Percentiles rank a stretch among this genome's conserved stretches.
phyloP scores from a whole-genome alignment of 2,888 invertebrate genomes.

The Dryobotodes eremita region DNA sequence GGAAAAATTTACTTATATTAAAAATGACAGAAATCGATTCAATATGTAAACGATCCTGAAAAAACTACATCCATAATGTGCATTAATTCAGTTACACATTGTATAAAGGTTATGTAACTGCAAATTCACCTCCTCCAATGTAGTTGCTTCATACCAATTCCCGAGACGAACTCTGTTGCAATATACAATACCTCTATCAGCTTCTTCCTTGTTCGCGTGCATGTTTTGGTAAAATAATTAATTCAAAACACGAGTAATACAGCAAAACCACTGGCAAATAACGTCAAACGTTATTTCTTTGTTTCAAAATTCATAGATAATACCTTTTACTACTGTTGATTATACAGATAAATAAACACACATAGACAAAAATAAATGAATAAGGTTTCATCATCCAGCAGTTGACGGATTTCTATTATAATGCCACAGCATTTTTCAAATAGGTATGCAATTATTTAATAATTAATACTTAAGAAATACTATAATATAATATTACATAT shows the following conservation, averaged over 20 bases:
- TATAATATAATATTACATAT: background rate
- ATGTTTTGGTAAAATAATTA: conserved; percentile 62
- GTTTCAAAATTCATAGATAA: background rate
- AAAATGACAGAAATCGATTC: too few relatives aligned
- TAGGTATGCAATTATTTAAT: background rate
- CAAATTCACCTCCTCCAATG: conserved; percentile 83
- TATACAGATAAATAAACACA: background rate
- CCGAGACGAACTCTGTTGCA: conserved; percentile 84
- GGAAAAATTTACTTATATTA: too few relatives aligned
- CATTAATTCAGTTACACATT: too few relatives aligned
- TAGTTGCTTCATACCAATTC: conserved; percentile 87
- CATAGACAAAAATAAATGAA: background rate
- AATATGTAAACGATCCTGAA: too few relatives aligned
- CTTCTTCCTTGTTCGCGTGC: conserved; percentile 70
- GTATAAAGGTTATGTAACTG: background rate
- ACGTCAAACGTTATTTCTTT: background rate
- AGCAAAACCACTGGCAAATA: background rate
- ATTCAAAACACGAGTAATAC: conserved; percentile 41
- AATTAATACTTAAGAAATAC: background rate
- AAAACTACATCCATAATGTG: too few relatives aligned
- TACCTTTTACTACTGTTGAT: background rate
- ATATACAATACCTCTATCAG: conserved; percentile 85
- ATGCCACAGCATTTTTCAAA: background rate
- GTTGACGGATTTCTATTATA: too few relatives aligned
- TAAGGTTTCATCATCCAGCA: background rate